Percentiles rank a stretch among this genome's conserved stretches.
These are phyloP conservation scores for Amphipoea lucens DNA, from an alignment of 2,888 invertebrate species.

Conservation along the genomic window DNA sequence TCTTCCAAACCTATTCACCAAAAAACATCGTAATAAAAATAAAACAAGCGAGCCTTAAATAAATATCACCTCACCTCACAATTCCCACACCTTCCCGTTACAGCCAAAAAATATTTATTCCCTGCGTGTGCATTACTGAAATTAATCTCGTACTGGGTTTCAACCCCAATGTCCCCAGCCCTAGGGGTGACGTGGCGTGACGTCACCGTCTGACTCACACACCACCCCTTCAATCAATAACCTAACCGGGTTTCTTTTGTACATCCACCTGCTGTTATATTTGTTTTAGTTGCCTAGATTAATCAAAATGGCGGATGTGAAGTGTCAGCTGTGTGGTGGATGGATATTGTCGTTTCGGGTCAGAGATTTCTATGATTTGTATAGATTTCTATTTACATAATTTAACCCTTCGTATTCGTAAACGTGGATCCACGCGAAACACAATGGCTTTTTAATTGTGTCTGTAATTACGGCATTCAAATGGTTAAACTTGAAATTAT, in stretches of 20 bases:
- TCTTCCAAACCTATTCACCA: neutral
- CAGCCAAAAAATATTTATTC: constrained; percentile 42
- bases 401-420: too few relatives aligned
- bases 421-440: too few relatives aligned
- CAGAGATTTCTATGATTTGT: neutral
- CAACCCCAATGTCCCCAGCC: constrained; percentile 46
- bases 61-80: constrained; percentile 10
- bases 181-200: constrained; percentile 47
- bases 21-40: constrained; percentile 7
- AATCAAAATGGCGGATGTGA: constrained; percentile 29
- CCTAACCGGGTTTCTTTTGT: constrained; percentile 38
- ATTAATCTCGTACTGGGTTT: constrained; percentile 46
- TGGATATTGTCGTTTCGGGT: neutral
- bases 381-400: too few relatives aligned
- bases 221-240: constrained; percentile 48
- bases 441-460: too few relatives aligned
- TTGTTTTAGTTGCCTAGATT: constrained; percentile 5
- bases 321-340: neutral
- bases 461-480: too few relatives aligned
- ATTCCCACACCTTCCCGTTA: constrained; percentile 38
- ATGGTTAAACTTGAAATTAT: too few relatives aligned
- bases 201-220: constrained; percentile 47
- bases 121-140: constrained; percentile 51
- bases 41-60: neutral
- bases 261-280: constrained; percentile 18